Evolutionary conservation across 2,888 invertebrate genomes (phyloP).

Genomic region (Ypsolopha sequella): DNA sequence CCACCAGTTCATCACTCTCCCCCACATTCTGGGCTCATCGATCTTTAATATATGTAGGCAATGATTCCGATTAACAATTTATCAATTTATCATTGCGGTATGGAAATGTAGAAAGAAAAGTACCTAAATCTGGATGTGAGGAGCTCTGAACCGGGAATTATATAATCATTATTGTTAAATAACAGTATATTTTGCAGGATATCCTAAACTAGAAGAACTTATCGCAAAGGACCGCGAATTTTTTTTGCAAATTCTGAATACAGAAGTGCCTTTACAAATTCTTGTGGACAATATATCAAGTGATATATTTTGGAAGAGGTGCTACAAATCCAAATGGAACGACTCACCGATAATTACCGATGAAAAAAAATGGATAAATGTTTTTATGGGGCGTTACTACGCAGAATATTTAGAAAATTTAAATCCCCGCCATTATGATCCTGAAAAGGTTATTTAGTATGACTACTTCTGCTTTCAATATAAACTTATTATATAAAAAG

Average conservation of each 20-base stretch:
- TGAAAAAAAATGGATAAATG: constrained; percentile 49
- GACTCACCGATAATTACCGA: constrained; percentile 30
- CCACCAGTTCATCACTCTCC: no score
- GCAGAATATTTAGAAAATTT: constrained; percentile 57
- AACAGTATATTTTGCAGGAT: constrained; percentile 44
- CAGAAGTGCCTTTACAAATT: constrained; percentile 46
- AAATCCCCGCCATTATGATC: constrained; percentile 59
- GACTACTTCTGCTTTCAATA: no score
- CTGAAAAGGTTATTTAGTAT: constrained; percentile 44
- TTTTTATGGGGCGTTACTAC: constrained; percentile 56
- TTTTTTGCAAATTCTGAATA: constrained; percentile 49
- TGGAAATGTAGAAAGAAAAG: no score
- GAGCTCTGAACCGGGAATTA: no score
- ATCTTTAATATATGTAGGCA: no score
- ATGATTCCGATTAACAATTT: no score
- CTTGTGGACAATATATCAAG: constrained; percentile 57
- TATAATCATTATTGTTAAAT: constrained; percentile 7
- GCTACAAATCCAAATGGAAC: constrained; percentile 44
- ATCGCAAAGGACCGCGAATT: constrained; percentile 50
- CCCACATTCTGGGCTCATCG: no score
- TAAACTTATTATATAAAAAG: no score
- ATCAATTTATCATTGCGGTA: no score
- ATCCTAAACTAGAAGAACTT: constrained; percentile 41
- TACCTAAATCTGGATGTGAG: no score
- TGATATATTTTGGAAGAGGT: constrained; percentile 62